phyloP scores from a whole-genome alignment of 2,113 vertebrate species.

The Urocynchramus pylzowi region DNA sequence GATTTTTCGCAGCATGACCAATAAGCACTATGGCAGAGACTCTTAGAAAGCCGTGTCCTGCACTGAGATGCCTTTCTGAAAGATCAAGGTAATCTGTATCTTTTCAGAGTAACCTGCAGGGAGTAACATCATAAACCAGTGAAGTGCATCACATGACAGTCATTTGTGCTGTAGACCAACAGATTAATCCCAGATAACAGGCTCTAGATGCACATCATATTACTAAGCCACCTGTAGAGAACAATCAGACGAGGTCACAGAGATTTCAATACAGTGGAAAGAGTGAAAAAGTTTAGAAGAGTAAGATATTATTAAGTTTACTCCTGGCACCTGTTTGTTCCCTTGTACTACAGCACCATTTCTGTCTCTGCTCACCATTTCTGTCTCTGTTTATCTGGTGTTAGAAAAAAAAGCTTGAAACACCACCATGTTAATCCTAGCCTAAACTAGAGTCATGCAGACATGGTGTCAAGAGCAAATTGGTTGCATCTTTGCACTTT shows the following conservation, averaged over 20 bases:
- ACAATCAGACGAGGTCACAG: background rate
- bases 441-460: background rate
- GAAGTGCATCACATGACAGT: conserved; percentile 8
- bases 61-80: background rate
- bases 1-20: conserved; percentile 27
- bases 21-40: background rate
- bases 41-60: background rate
- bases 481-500: accelerated
- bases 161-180: conserved; percentile 15
- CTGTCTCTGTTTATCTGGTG: background rate
- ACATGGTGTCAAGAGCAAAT: background rate
- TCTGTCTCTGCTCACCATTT: background rate
- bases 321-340: background rate
- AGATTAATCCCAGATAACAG: conserved; percentile 44
- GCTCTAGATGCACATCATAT: background rate
- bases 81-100: conserved; percentile 32
- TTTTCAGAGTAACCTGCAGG: conserved; percentile 31
- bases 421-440: background rate
- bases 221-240: background rate
- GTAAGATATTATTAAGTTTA: background rate
- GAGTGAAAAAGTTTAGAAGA: background rate
- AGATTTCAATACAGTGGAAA: background rate
- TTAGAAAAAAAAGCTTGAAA: background rate
- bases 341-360: background rate
- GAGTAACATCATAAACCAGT: conserved; percentile 1